Evolutionary conservation across 2,113 vertebrate genomes (phyloP).

Genomic region (Semnopithecus entellus): DNA sequence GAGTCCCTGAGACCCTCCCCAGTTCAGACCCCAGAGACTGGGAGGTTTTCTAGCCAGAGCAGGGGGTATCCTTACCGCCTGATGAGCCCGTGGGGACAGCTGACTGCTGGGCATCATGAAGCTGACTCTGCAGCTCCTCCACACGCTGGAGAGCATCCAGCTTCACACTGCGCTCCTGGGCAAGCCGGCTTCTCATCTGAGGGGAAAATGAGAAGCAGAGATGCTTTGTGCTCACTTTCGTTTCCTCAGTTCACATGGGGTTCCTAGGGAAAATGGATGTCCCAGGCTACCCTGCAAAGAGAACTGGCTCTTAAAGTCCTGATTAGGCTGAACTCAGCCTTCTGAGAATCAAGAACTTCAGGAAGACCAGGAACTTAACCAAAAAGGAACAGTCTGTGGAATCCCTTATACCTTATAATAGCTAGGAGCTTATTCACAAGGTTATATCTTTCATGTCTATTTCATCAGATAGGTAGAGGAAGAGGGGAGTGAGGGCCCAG

Average conservation of each 20-base stretch:
- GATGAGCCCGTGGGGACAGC: conserved; percentile 62
- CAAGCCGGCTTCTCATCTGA: conserved; percentile 82
- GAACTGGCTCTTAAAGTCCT: neutral
- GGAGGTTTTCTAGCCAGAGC: neutral
- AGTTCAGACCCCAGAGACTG: neutral
- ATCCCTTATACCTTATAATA: neutral
- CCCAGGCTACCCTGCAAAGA: neutral
- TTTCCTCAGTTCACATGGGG: neutral
- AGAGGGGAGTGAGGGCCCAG: neutral
- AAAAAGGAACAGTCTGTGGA: neutral
- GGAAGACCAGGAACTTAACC: neutral
- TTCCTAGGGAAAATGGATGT: neutral
- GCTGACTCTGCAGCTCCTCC: conserved; percentile 83
- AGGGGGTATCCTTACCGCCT: conserved; percentile 68
- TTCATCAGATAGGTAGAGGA: neutral
- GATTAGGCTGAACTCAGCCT: neutral
- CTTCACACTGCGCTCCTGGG: conserved; percentile 84
- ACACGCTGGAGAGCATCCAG: conserved; percentile 83
- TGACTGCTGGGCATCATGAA: conserved; percentile 66
- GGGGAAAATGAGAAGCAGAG: conserved; percentile 21
- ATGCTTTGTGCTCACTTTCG: neutral
- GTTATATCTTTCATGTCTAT: neutral
- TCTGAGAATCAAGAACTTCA: neutral
- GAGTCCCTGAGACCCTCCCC: neutral
- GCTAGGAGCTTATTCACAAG: neutral